Percentiles rank a stretch among this genome's conserved stretches.
Conservation (phyloP, 35 echinoderm and acorn worm species). For the Ophiothrix spiculata region DNA sequence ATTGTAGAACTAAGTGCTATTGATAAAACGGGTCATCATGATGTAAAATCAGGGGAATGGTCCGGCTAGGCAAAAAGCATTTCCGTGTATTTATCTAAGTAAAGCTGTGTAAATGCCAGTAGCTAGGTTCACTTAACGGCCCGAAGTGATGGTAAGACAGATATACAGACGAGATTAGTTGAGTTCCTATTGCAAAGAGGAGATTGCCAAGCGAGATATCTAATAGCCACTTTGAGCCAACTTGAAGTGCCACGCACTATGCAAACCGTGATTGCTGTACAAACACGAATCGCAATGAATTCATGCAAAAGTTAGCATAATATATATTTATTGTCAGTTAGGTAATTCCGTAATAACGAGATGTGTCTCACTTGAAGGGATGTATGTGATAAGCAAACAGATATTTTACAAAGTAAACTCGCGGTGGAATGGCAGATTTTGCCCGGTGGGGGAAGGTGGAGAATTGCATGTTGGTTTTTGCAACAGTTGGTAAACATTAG, state of each 20-base stretch:
- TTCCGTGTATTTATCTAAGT: constrained; percentile 10
- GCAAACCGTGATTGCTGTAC: too few relatives aligned
- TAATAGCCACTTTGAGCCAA: too few relatives aligned
- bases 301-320: too few relatives aligned
- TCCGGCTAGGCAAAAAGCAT: background rate
- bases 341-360: too few relatives aligned
- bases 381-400: background rate
- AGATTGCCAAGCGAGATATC: too few relatives aligned
- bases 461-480: background rate
- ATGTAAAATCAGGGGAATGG: constrained; percentile 3
- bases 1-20: background rate
- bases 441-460: background rate
- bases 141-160: background rate
- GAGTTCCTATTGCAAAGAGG: too few relatives aligned
- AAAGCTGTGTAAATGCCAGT: constrained; percentile 7
- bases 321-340: too few relatives aligned
- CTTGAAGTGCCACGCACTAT: too few relatives aligned
- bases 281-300: too few relatives aligned
- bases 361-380: too few relatives aligned
- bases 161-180: too few relatives aligned
- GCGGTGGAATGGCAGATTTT: background rate
- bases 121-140: background rate
- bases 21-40: background rate
- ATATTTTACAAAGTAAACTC: constrained; percentile 10
- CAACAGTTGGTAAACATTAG: background rate